Evolutionary conservation across 1,140 invertebrate species (phyloP), one percentile per base, ranked within the genome.

Genomic region (Eueides isabella): DNA sequence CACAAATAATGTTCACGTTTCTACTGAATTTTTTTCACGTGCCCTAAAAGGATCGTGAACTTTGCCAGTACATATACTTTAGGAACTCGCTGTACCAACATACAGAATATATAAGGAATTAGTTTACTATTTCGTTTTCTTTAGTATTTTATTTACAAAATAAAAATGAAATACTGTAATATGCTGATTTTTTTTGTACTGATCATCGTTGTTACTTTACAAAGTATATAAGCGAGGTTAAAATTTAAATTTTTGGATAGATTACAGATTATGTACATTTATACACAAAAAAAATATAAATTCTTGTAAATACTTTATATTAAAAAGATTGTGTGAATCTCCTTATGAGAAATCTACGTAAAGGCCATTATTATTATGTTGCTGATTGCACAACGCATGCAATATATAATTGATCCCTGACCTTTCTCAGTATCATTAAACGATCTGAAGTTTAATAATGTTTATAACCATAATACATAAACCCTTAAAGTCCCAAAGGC

Each of bases 51-150:
- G 41, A 48, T 48, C 41, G 41, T 19, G 19, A 44, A 44, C 0
- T 19, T 48, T n/a, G n/a, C 41, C 41, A 48, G 41, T 48, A 48
- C n/a, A 23, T 48, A 19, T 44, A 44, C 41, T 44, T 44, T 48
- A 48, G 16, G 2, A 48, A 48, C 41, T 19, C 41, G n/a, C 41
- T 9, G 2, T 48, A 48, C 41, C n/a, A 5, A 38, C 35, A 38
- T 38, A 38, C n/a, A 38, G 41, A 48, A 48, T 48, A 48, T 19
- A 23, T 48, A 19, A 23, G n/a, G n/a, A 48, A 5, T 16, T 48
- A 48, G 41, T 16, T 16, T 38, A 38, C 14, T 2, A 2, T 38
- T 38, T 38, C 16, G 12, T 38, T 16, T 14, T 4, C 4, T 16
- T 3, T 9, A 11, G 31, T 33, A 9, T 33, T 33, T 31, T 6